These are phyloP conservation scores for Macrophya alboannulata DNA, from an alignment of 2,888 invertebrate species.

Conservation along the genomic window DNA sequence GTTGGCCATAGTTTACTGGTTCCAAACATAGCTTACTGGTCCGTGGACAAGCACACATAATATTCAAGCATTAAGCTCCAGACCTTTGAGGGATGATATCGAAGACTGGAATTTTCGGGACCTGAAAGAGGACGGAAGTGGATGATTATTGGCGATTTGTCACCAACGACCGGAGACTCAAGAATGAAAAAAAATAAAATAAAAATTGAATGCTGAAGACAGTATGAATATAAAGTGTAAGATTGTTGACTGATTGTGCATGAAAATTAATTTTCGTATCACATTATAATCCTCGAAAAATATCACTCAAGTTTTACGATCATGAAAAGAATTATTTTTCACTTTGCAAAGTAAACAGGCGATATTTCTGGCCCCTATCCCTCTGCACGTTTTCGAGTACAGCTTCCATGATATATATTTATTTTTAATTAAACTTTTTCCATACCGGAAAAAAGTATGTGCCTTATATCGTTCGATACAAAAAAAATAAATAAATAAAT, in stretches of 20 bases:
- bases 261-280: constrained; percentile 1
- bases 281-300: not conserved
- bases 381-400: not conserved
- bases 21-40: not conserved
- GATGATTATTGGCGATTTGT: not conserved
- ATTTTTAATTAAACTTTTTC: constrained; percentile 44
- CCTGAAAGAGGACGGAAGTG: not conserved
- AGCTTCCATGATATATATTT: constrained; percentile 4
- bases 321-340: constrained; percentile 27
- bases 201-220: not conserved
- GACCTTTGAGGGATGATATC: not conserved
- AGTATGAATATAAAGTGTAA: not conserved
- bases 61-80: not conserved
- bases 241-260: not conserved
- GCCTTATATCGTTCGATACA: not conserved
- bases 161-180: not conserved
- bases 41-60: not conserved
- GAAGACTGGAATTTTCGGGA: not conserved
- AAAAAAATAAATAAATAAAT: not conserved
- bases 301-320: not conserved
- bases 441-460: not conserved
- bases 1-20: not conserved
- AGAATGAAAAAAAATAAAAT: not conserved
- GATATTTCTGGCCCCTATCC: not conserved
- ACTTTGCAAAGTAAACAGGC: constrained; percentile 32